Evolutionary conservation across 1,140 invertebrate genomes (phyloP), one percentile per base, ranked within the genome.

Genomic region (Drosophila erecta): DNA sequence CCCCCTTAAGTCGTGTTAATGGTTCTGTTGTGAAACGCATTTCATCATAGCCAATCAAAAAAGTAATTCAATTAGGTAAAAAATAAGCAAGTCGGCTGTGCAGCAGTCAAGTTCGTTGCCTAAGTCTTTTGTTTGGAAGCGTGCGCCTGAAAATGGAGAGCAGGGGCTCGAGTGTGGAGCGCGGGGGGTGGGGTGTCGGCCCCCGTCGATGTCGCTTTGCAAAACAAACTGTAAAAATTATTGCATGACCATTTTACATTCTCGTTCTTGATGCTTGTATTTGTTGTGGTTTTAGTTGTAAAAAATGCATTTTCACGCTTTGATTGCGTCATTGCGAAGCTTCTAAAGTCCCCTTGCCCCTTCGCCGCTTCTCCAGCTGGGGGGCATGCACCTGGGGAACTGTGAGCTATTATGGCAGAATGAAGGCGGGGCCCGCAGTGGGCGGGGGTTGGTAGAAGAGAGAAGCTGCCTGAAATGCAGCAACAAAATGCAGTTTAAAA

Each of bases 151-250:
- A 30, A 4, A 15, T 35, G 5, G 11, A 1, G 3, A 27, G 10
- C 17, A 7, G 4, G 24, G 15, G 27, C 30, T 30, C 1, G 2
- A 30, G 30, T 30, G 30, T 8, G 30, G 30, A 30, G 30, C 30
- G 7, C 1, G 38, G 17, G 17, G 12, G 24, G 5, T 11, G 38
- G 5, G 35, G 49, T 10, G 15, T 40, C 53, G 33, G 40, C 49
- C 41, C 49, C 51, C 47, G 62, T 51, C 43, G 75, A 41, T 70
- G 81, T 73, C 84, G 79, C 80, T 87, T 86, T 87, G 76, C 67
- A 84, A 87, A 89, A 89, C 84, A 89, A 87, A 87, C 83, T 83
- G 83, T 87, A 89, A 83, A 87, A 87, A 76, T 79, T 59, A 72
- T 83, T 76, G 83, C 70, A 78, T 72, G 81, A 86, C 76, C 77